phyloP scores from a whole-genome alignment of 1,140 invertebrate genomes.

The Zaprionus kolodkinae region DNA sequence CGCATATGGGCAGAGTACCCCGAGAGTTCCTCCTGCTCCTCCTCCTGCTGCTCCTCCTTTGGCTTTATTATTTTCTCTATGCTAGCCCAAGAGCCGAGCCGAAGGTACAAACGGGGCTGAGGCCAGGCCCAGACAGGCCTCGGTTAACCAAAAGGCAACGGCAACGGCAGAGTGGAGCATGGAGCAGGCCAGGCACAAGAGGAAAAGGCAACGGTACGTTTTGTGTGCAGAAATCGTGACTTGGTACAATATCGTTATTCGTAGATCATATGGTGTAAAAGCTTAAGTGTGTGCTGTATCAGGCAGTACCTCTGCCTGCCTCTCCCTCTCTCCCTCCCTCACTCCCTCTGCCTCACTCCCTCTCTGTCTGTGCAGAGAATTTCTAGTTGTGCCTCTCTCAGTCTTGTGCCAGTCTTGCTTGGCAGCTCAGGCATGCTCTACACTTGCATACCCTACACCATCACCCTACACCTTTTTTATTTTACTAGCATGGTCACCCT shows the following conservation, averaged over 20 bases:
- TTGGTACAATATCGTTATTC: constrained; percentile 83
- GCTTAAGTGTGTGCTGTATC: constrained; percentile 49
- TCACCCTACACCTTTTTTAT: background rate
- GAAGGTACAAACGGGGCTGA: constrained; percentile 8
- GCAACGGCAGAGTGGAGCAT: too few relatives aligned
- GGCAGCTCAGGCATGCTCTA: constrained; percentile 20
- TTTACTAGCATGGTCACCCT: background rate
- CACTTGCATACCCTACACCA: background rate
- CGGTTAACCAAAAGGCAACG: too few relatives aligned
- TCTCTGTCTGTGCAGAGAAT: constrained; percentile 46
- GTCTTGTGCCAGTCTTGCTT: constrained; percentile 53
- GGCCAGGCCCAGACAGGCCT: too few relatives aligned
- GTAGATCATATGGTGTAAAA: constrained; percentile 83
- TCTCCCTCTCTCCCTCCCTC: background rate
- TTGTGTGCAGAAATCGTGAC: constrained; percentile 83
- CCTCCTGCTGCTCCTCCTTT: constrained; percentile 44
- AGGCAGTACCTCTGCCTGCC: background rate
- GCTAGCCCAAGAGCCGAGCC: constrained; percentile 16
- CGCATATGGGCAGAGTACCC: constrained; percentile 71
- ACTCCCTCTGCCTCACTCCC: background rate
- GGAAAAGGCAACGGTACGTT: constrained; percentile 79
- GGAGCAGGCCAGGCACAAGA: constrained; percentile 30
- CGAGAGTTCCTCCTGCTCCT: constrained; percentile 9
- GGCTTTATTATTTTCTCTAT: constrained; percentile 36
- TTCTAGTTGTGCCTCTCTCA: constrained; percentile 40